Base-by-base conservation (phyloP, 1,140 invertebrate species). In the Sycophaga agraensis region DNA sequence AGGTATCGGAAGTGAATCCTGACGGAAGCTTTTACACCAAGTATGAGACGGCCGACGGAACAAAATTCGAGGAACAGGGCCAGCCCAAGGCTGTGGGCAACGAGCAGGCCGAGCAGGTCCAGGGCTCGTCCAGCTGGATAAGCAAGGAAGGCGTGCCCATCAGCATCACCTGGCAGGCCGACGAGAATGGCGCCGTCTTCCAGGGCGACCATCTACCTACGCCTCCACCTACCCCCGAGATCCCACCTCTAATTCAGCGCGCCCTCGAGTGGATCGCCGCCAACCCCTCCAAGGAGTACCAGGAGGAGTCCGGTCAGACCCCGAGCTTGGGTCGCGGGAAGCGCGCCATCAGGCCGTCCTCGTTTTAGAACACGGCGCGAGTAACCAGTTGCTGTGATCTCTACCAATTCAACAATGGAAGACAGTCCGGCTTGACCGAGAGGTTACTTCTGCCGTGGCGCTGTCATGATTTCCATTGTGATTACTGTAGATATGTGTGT, bases 171-270 rank as follows among this genome's bases (percentile, higher is more conserved):
- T 87, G 85, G 72, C 74, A 75, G 2, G 85, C 85, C 14, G 82
- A 86, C 66, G 82, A 83, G 57, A 80, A 82, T 39, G 83, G 83
- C 3, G 84, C 80, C 66, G 77, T 79, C 22, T 75, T 82, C 4
- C 68, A 77, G 50, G 82, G 82, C 16, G 78, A 75, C 31, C 79
- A 82, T 51, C 65, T 84, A 9, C 83, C 77, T 8, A 78, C 69
- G 22, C 66, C 73, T 3, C 74, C 69, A 6, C 70, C 74, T 56
- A 6, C 42, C 0, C 50, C 59, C 9, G 50, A 55, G 19, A 70
- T 86, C 42, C 85, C 86, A 7, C 63, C 66, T 3, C 64, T 72
- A 0, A 78, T 77, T 16, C 66, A 68, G 39, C 67, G 70, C 5
- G 73, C 74, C 4, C 66, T 77, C 7, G 76, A 75, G 2, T 78